A percentile compares a stretch with the other conserved stretches of the same genome.
Evolutionary conservation across 2,797 vertebrate genomes (phyloP).

Genomic region (Phataginus tetradactyla): DNA sequence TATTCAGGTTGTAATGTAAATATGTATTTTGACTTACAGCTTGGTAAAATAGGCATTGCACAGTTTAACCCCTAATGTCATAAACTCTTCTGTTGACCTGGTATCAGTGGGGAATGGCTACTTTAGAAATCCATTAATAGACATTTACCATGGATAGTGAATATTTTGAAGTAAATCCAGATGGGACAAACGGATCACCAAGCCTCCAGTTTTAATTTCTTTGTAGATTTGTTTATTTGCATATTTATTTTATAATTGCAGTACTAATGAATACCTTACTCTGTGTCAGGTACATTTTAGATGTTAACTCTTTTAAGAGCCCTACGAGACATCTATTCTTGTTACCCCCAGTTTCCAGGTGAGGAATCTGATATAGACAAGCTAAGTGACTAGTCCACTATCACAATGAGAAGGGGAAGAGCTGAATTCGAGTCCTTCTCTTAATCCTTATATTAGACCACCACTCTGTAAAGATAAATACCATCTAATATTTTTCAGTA

Average conservation of each 20-base stretch:
- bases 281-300: background rate
- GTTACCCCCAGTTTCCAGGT: background rate
- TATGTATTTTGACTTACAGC: constrained; percentile 1
- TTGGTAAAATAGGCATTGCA: background rate
- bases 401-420: background rate
- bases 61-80: background rate
- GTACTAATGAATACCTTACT: background rate
- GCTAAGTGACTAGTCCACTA: background rate
- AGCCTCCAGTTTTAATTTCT: background rate
- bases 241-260: background rate
- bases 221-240: background rate
- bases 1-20: background rate
- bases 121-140: background rate
- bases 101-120: background rate
- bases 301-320: background rate
- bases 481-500: background rate
- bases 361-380: background rate
- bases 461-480: background rate
- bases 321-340: background rate
- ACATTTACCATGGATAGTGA: background rate
- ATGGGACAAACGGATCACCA: background rate
- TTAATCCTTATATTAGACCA: background rate
- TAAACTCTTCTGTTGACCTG: background rate
- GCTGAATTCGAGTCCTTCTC: background rate
- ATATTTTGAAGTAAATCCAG: constrained; percentile 34